Percentiles rank a stretch among this genome's conserved stretches.
Conservation (phyloP, 2,888 invertebrate genomes). For the Amphimallon solstitiale region DNA sequence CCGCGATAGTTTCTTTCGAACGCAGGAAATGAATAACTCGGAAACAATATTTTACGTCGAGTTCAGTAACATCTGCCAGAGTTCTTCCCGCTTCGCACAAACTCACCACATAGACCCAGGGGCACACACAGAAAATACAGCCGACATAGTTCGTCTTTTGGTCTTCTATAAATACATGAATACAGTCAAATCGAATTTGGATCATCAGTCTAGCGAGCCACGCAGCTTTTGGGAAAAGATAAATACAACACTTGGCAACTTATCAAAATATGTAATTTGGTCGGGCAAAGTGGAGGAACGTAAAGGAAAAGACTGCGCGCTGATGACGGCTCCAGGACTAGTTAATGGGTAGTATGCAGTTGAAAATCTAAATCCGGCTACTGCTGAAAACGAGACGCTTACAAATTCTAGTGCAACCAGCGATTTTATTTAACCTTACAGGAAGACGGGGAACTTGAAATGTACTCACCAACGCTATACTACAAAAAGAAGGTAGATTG, state of each 20-base stretch:
- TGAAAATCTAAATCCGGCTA: conserved; percentile 22
- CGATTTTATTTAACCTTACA: conserved; percentile 11
- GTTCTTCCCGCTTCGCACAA: neutral
- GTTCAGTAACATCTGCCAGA: conserved; percentile 20
- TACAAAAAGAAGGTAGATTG: conserved; percentile 11
- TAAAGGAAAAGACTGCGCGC: conserved; percentile 18
- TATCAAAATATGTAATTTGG: conserved; percentile 31
- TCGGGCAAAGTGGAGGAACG: conserved; percentile 19
- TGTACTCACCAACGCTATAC: conserved; percentile 12
- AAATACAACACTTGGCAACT: conserved; percentile 24
- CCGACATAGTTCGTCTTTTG: neutral
- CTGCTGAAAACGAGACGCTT: neutral
- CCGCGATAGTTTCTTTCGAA: conserved; percentile 12
- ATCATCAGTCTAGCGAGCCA: conserved; percentile 13
- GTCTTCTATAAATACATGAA: conserved; percentile 21
- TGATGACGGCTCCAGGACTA: conserved; percentile 19
- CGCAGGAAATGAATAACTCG: conserved; percentile 27
- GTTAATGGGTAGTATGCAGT: conserved; percentile 19
- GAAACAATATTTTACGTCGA: conserved; percentile 21
- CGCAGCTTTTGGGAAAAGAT: conserved; percentile 24
- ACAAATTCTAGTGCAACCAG: conserved; percentile 5
- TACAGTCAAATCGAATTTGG: conserved; percentile 25
- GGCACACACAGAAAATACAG: neutral
- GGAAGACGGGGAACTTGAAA: conserved; percentile 10
- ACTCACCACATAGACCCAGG: neutral